phyloP scores from a whole-genome alignment of 2,888 invertebrate species.

The Acleris cristana region DNA sequence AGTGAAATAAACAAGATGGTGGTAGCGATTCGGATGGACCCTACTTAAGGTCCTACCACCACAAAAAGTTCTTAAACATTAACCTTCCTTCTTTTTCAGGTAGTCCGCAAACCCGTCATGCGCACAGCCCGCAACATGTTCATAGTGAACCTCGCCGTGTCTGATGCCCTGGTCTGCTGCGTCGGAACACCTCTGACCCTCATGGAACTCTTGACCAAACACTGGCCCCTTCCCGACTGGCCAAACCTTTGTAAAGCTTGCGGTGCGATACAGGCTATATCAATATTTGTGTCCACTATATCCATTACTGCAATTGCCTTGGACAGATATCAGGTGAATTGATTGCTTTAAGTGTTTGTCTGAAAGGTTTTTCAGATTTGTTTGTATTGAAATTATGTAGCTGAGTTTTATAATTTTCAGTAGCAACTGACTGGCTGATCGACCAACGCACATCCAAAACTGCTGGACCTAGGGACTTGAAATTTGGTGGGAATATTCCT shows the following conservation, averaged over 20 bases:
- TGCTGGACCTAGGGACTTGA: no score
- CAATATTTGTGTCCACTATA: slow-evolving; percentile 96
- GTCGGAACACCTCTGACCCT: slow-evolving; percentile 96
- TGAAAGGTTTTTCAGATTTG: slow-evolving; percentile 25
- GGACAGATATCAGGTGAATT: slow-evolving; percentile 32
- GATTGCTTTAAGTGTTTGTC: slow-evolving; percentile 19
- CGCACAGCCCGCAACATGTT: slow-evolving; percentile 96
- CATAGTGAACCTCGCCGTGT: slow-evolving; percentile 94
- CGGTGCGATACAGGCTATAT: slow-evolving; percentile 93
- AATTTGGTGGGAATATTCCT: no score
- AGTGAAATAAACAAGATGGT: no score
- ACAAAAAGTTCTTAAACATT: no score
- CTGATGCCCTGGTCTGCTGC: slow-evolving; percentile 93
- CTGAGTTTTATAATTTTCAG: no score
- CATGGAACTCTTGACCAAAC: slow-evolving; percentile 92
- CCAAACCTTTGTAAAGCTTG: slow-evolving; percentile 92
- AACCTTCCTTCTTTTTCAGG: slow-evolving; percentile 65
- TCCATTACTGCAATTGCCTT: slow-evolving; percentile 96
- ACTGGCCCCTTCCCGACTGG: slow-evolving; percentile 93
- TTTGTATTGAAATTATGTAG: slow-evolving; percentile 5
- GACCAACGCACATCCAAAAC: no score
- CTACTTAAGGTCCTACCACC: no score
- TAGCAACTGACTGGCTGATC: no score
- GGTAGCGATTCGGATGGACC: no score
- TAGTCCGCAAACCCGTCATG: slow-evolving; percentile 94